Base-by-base conservation (phyloP, 2,113 vertebrate genomes). In the Aphyosemion australe region DNA sequence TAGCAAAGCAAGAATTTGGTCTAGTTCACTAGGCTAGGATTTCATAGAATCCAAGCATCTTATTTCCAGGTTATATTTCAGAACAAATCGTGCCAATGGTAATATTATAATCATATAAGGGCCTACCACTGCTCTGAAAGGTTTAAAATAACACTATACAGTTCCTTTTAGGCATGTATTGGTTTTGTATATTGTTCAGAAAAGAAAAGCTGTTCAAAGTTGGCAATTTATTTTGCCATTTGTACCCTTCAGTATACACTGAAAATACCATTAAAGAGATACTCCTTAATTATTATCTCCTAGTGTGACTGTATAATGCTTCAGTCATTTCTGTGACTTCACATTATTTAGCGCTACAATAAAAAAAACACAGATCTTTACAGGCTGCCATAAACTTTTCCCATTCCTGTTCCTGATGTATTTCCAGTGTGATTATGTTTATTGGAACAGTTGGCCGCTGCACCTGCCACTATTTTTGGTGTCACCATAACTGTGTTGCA, bases 401-500 rank as follows among this genome's bases (percentile, higher is more conserved):
- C 65, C 47, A 26, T 69, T 65, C 55, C 58, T 26, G 50, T 62
- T 20, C 42, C 21, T 19, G 0, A 48, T 54, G 37, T 80, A 74
- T 73, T 82, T 78, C 69, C 79, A 85, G 61, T n/a, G 47, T 5
- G n/a, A 66, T 32, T 76, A 72, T 5, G n/a, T 64, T 32, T 76
- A 72, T 82, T 77, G 76, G 60, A 53, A 48, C 74, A 78, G 76
- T 69, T 66, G 72, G 46, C 62, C 13, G 5, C 39, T 72, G 78
- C 88, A 88, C 84, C 83, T 90, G 86, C 74, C 76, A 21, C 65
- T 82, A 65, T 76, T 84, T 64, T 62, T 7, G 9, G 59, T 21
- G 5, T 55, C 42, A 2, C 74, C 51, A 19, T 73, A 71, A 65
- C 62, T 62, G 51, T 13, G 55, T 14, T 56, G 46, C 8, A 1